A percentile compares a stretch with the other conserved stretches of the same genome.
Conservation (phyloP, 2,113 vertebrate species). For the Ceyx cyanopectus region DNA sequence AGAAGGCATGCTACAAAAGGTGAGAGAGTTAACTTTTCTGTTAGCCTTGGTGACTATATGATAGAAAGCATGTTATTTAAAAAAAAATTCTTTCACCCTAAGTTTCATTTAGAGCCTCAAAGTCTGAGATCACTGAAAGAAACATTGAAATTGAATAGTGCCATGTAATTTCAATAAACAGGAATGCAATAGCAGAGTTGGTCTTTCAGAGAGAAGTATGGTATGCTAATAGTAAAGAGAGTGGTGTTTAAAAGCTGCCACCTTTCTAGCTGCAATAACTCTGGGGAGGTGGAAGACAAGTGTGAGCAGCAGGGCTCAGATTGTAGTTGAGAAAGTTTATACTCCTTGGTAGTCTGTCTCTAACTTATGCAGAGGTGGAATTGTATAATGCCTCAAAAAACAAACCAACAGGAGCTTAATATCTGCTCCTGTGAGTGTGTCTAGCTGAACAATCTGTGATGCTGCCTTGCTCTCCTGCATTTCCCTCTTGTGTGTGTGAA, state of each 20-base stretch:
- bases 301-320: not conserved
- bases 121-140: not conserved
- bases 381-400: not conserved
- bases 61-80: not conserved
- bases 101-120: not conserved
- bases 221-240: not conserved
- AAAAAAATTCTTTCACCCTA: not conserved
- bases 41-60: not conserved
- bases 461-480: fast-evolving
- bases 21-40: not conserved
- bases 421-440: fast-evolving
- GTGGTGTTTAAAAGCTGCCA: not conserved
- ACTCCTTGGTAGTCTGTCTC: fast-evolving
- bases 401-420: not conserved
- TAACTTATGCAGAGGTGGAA: not conserved
- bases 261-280: not conserved
- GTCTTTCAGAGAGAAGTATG: not conserved
- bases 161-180: not conserved
- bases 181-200: not conserved
- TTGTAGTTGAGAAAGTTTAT: not conserved
- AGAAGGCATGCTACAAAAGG: fast-evolving
- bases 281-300: not conserved
- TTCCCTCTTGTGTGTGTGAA: not conserved
- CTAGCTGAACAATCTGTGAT: not conserved
- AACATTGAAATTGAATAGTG: not conserved